These are phyloP conservation scores for Syngnathus scovelli DNA, from an alignment of 2,113 vertebrate species.

Conservation along the genomic window DNA sequence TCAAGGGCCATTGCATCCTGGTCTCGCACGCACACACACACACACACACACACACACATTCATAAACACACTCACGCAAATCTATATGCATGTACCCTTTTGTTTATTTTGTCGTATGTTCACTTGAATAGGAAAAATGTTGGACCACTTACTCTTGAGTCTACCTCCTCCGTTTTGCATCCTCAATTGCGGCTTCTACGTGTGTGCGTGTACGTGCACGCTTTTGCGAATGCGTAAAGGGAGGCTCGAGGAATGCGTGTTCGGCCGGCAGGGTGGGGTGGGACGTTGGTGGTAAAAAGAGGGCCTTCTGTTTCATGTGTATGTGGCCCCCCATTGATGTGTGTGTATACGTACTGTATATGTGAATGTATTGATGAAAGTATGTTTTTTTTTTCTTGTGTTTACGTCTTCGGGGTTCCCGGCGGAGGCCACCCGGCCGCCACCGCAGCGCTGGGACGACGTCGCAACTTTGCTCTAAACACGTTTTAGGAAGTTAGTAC, in stretches of 20 bases:
- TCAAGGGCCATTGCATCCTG: slow-evolving; percentile 37
- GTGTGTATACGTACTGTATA: slow-evolving; percentile 40
- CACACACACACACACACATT: slow-evolving; percentile 24
- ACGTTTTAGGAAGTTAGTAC: background rate
- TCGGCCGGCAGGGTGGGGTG: slow-evolving; percentile 42
- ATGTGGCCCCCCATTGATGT: slow-evolving; percentile 37
- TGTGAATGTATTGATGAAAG: slow-evolving; percentile 55
- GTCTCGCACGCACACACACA: slow-evolving; percentile 18
- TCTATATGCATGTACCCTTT: background rate
- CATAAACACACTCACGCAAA: slow-evolving; percentile 18
- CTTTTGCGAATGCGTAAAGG: slow-evolving; percentile 15
- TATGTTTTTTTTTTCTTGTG: slow-evolving; percentile 42
- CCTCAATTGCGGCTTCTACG: slow-evolving; percentile 59
- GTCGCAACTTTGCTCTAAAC: background rate
- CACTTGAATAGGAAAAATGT: slow-evolving; percentile 44
- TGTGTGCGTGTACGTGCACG: slow-evolving; percentile 23
- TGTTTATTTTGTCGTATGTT: slow-evolving; percentile 34
- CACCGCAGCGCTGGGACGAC: background rate
- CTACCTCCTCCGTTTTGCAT: slow-evolving; percentile 24
- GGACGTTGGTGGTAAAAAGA: slow-evolving; percentile 47
- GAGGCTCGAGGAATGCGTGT: slow-evolving; percentile 51
- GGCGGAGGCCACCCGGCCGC: slow-evolving; percentile 13
- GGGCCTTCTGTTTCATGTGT: slow-evolving; percentile 54
- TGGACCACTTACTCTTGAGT: slow-evolving; percentile 46
- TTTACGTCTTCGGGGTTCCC: slow-evolving; percentile 49